These are phyloP conservation scores for Cataglyphis altisquamis DNA, from an alignment of 2,888 invertebrate genomes.

Conservation along the genomic window DNA sequence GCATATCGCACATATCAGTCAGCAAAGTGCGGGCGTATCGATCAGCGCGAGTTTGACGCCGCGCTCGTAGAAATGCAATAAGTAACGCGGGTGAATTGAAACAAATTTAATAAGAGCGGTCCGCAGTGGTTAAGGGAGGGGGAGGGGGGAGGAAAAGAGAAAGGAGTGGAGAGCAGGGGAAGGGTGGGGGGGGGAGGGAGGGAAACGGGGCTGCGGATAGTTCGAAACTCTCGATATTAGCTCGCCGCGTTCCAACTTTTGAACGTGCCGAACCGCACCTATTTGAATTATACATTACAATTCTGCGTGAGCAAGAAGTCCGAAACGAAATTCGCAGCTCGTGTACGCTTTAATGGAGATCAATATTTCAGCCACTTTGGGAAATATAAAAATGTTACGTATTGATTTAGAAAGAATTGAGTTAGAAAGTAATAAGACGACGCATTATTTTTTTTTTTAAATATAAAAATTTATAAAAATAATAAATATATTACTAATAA, in stretches of 20 bases:
- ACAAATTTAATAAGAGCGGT: slow-evolving; percentile 64
- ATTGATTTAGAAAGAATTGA: not conserved
- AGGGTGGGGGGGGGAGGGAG: not conserved
- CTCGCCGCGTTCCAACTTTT: slow-evolving; percentile 58
- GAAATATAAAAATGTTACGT: slow-evolving; percentile 38
- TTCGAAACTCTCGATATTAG: slow-evolving; percentile 59
- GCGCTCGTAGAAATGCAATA: slow-evolving; percentile 57
- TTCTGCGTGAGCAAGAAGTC: slow-evolving; percentile 42
- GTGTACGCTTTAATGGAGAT: slow-evolving; percentile 17
- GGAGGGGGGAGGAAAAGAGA: not conserved
- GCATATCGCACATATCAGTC: slow-evolving; percentile 11
- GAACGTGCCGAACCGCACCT: slow-evolving; percentile 39
- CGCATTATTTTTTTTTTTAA: not conserved
- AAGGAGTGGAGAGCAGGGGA: not conserved
- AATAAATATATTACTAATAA: not conserved
- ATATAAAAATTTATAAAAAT: not conserved
- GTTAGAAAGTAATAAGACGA: not conserved
- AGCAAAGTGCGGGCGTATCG: slow-evolving; percentile 38
- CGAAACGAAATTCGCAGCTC: slow-evolving; percentile 3
- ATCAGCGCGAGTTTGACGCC: slow-evolving; percentile 50
- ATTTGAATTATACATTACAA: slow-evolving; percentile 54
- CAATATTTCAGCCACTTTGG: slow-evolving; percentile 50
- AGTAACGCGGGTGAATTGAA: slow-evolving; percentile 60
- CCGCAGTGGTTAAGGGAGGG: slow-evolving; percentile 24
- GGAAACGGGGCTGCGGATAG: slow-evolving; percentile 47